Evolutionary conservation across 2,888 invertebrate species (phyloP).

Genomic region (Aphodius sticticus): DNA sequence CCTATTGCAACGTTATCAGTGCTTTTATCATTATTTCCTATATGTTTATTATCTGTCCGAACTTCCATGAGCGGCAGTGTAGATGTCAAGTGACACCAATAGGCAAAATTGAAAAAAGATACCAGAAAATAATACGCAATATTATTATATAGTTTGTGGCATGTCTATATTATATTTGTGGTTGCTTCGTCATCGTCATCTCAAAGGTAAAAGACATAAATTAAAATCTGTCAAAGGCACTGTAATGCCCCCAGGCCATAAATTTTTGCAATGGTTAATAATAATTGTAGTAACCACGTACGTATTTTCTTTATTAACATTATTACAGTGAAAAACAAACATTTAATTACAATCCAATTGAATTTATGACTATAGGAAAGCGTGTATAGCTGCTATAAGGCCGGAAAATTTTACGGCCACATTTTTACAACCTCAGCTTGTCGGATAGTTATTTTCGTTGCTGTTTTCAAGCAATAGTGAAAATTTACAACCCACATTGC

Average conservation of each 20-base stretch:
- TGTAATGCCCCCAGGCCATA: no score
- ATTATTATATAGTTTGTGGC: no score
- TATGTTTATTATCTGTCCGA: no score
- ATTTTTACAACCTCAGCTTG: not conserved
- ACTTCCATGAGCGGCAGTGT: no score
- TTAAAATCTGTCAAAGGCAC: not conserved
- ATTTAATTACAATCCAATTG: not conserved
- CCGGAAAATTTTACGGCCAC: not conserved
- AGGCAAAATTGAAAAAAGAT: no score
- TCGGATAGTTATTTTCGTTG: not conserved
- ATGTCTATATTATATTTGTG: no score
- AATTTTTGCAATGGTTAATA: conserved; percentile 8
- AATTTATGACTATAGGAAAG: not conserved
- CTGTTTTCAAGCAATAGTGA: not conserved
- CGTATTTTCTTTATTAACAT: not conserved
- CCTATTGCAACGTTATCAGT: no score
- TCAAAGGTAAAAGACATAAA: no score
- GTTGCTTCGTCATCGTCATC: no score
- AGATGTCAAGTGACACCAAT: no score
- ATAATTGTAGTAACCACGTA: not conserved
- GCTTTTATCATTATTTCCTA: no score
- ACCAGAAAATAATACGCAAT: no score
- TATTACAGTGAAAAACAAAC: not conserved
- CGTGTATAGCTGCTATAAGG: not conserved
- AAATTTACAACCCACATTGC: not conserved